Evolutionary conservation across 1,140 invertebrate genomes (phyloP), one percentile per base, ranked within the genome.

Genomic region (Neodiprion pinetum): DNA sequence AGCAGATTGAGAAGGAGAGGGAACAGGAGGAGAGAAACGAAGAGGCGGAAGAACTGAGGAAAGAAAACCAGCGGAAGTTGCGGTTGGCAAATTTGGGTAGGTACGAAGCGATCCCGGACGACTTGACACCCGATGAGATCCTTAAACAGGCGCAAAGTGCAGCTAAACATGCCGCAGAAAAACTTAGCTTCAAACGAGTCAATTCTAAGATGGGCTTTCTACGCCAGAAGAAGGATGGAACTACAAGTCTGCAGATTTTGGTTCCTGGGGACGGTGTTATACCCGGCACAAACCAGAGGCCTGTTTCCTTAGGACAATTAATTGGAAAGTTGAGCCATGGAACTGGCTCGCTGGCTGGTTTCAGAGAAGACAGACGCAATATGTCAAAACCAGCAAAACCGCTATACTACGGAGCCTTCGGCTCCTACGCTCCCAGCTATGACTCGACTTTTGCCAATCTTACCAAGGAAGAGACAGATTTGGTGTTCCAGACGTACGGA

Each of bases 401-500:
- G 0, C 87, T 98, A 3, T 96, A 97, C 85, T 99, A 99, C 86
- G 98, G 97, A 0, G 94, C 97, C 5, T 99, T 97, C 90, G 95
- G 96, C 53, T 97, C 96, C 2, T 98, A 98, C 89, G 97, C 97
- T 3, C 98, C 98, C 0, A 93, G 93, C 21, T 97, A 97, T 87
- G 98, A 99, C 86, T 98, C 97, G 0, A 97, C 96, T 2, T 99
- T 98, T 90, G 93, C 98, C 0, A 98, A 96, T 82, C 88, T 99
- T 23, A 96, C 93, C 11, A 96, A 98, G 85, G 96, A 98, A 78
- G 98, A 99, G 84, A 95, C 96, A 1, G 96, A 98, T 82, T 85
- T 99, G 75, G 92, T 99, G 1, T 93, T 96, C 80, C 92, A 94
- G 76, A 98, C 97, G 0, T 97, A 99, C 83, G 97, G 97, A 0